Evolutionary conservation across 2,113 vertebrate species (phyloP).

Genomic region (Callithrix jacchus): DNA sequence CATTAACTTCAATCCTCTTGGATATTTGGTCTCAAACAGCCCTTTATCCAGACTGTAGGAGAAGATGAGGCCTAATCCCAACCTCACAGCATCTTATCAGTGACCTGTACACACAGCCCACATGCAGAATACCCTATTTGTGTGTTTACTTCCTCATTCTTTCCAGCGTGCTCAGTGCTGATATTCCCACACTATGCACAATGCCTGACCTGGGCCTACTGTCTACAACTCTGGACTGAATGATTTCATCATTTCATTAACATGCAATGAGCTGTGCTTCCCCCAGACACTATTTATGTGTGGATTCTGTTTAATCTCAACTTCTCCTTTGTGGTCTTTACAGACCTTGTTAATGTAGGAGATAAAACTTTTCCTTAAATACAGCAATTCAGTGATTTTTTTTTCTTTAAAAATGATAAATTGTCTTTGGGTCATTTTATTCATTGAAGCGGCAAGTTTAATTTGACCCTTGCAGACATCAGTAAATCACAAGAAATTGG

Average conservation of each 20-base stretch:
- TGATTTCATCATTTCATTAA: not conserved
- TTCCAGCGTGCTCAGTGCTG: not conserved
- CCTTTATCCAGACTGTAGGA: not conserved
- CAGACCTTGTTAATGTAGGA: not conserved
- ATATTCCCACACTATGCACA: rapidly evolving
- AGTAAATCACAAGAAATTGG: not conserved
- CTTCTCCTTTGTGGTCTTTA: not conserved
- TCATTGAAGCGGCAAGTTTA: not conserved
- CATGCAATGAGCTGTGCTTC: not conserved
- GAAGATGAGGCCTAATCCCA: not conserved
- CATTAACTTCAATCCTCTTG: not conserved
- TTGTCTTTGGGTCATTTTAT: not conserved
- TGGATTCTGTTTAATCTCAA: not conserved
- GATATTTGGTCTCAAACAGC: not conserved
- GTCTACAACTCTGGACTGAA: not conserved
- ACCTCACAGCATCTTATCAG: rapidly evolving
- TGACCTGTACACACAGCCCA: not conserved
- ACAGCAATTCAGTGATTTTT: not conserved
- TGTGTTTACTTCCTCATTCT: not conserved
- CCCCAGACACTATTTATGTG: not conserved
- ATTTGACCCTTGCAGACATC: not conserved
- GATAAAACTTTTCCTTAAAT: constrained; percentile 8
- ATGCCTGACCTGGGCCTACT: not conserved
- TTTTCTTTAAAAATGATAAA: not conserved
- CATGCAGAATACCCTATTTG: rapidly evolving